Evolutionary conservation across 2,888 invertebrate species (phyloP).

Genomic region (Apomyelois bistriatella): DNA sequence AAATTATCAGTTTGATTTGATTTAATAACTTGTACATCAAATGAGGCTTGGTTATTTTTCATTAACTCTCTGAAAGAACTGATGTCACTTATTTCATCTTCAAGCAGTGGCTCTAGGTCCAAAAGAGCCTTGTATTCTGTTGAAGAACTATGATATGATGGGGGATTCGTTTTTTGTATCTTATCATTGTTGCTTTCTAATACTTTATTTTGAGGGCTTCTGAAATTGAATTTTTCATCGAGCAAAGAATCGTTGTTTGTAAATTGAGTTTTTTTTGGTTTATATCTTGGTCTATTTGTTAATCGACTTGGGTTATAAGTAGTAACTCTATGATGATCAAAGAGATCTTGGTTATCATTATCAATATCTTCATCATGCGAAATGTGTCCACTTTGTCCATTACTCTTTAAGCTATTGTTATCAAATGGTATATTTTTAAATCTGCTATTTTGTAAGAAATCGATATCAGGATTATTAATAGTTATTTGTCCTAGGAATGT

Average conservation of each 20-base stretch:
- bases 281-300: constrained; percentile 52
- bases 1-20: constrained; percentile 45
- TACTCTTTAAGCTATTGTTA: constrained; percentile 70
- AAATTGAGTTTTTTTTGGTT: constrained; percentile 50
- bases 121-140: constrained; percentile 74
- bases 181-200: constrained; percentile 39
- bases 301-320: constrained; percentile 70
- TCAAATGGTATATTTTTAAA: constrained; percentile 72
- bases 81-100: constrained; percentile 78
- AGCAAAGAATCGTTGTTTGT: constrained; percentile 43
- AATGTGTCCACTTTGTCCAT: constrained; percentile 65
- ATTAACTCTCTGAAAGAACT: constrained; percentile 70
- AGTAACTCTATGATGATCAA: constrained; percentile 67
- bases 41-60: constrained; percentile 68
- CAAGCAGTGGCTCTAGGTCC: constrained; percentile 79
- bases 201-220: constrained; percentile 36
- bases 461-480: constrained; percentile 80
- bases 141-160: constrained; percentile 48
- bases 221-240: constrained; percentile 38
- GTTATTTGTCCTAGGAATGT: constrained; percentile 82
- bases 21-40: constrained; percentile 78
- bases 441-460: constrained; percentile 65
- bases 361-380: constrained; percentile 62
- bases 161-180: constrained; percentile 37
- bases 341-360: constrained; percentile 65